phyloP scores from a whole-genome alignment of 2,113 vertebrate genomes.

The Telmatochromis brichardi region DNA sequence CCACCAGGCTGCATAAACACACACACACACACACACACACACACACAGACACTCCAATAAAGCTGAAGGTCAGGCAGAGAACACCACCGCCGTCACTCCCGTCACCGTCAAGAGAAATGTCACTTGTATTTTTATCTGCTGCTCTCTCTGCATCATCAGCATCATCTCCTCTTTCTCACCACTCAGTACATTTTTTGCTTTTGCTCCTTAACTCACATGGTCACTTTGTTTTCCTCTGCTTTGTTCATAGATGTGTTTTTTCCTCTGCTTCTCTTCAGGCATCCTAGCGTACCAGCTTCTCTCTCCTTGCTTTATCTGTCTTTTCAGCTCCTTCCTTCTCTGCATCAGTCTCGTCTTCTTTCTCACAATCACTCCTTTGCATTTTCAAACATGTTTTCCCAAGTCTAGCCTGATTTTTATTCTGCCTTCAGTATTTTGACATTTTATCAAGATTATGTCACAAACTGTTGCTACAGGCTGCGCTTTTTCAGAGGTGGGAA shows the following conservation, averaged over 20 bases:
- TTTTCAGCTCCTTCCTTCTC: neutral
- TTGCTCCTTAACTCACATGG: neutral
- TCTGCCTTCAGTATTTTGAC: neutral
- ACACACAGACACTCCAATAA: neutral
- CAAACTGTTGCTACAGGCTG: neutral
- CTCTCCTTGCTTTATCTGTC: neutral
- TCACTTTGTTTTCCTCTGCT: neutral
- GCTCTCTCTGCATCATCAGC: neutral
- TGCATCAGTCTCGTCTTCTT: neutral
- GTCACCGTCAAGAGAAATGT: constrained; percentile 41
- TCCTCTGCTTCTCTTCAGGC: neutral
- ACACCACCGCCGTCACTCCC: neutral
- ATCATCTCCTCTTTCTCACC: neutral
- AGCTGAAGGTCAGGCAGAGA: constrained; percentile 35
- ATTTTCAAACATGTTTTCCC: neutral
- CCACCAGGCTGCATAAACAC: constrained; percentile 4
- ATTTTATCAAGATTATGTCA: neutral
- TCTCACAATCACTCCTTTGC: neutral
- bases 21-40: neutral
- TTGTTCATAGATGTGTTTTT: neutral
- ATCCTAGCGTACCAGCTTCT: neutral
- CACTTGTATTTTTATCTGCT: constrained; percentile 38
- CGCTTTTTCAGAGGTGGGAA: neutral
- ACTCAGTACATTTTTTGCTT: neutral
- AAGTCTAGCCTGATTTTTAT: neutral